Base-by-base conservation (phyloP, 2,113 vertebrate genomes). In the Bettongia penicillata region DNA sequence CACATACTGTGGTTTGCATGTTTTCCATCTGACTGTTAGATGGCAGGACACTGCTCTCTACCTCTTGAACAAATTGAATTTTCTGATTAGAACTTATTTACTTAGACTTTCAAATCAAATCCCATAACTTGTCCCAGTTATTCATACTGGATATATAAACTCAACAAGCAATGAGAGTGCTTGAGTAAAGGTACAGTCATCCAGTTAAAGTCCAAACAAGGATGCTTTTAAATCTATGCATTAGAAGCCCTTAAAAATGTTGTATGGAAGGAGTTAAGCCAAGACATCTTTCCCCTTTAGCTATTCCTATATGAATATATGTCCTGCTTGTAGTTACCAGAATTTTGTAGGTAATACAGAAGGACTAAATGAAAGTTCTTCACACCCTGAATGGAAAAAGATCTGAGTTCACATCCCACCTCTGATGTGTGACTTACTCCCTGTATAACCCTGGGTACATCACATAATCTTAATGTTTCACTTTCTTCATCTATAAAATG, bases 41-140 rank as follows among this genome's bases (percentile, higher is more conserved):
- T 90, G 43, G 93, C 94, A 98, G 96, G 77, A 47, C 77, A 52
- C 96, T 96, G 97, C 97, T 97, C 61, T 53, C 90, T 2, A n/a
- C 89, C 93, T 96, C 98, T 95, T 1, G 94, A 61, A 97, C 16
- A 98, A 98, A 97, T 96, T 96, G 91, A 53, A 93, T 97, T 97
- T 98, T 96, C 77, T 97, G 93, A 96, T 96, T 11, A 0, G 94
- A 96, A 57, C 61, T 97, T 90, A 94, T 97, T 95, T 47, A 22
- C 92, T 98, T 97, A 93, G 89, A 92, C 50, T 97, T 84, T 98
- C 93, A 98, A 98, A 98, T 95, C 91, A 98, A 98, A 98, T 95
- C 93, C 90, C 97, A 37, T 90, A 96, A 93, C 47, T 95, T 94
- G 31, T 53, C 97, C 90, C 93, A 96, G 22, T 94, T 97, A 91